Percentiles rank a stretch among this genome's conserved stretches.
phyloP scores from a whole-genome alignment of 2,888 invertebrate genomes.

The Tetragnatha montana region DNA sequence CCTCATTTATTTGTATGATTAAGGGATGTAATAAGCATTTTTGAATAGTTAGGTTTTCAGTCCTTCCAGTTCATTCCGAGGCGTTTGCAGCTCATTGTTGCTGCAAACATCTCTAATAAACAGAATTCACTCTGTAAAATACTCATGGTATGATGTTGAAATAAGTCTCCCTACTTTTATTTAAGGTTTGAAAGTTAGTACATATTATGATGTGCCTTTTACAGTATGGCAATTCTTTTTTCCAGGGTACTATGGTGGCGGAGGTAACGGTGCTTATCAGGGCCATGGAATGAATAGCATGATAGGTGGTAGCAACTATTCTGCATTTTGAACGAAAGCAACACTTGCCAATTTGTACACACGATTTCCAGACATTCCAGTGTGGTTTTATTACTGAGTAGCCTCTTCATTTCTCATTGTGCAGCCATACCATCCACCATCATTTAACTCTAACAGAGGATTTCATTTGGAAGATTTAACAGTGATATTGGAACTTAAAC shows the following conservation, averaged over 20 bases:
- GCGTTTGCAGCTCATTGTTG: too few species aligned
- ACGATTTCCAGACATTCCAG: constrained; percentile 58
- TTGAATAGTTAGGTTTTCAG: too few species aligned
- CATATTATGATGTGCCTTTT: too few species aligned
- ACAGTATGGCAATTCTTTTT: neutral
- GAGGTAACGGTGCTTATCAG: constrained; percentile 61
- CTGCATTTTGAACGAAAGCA: constrained; percentile 57
- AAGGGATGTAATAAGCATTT: too few species aligned
- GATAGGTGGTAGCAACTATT: constrained; percentile 70
- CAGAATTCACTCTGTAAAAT: too few species aligned
- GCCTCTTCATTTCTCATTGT: constrained; percentile 15
- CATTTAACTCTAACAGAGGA: neutral
- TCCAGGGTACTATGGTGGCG: constrained; percentile 57
- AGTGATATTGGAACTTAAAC: neutral
- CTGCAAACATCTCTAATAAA: too few species aligned
- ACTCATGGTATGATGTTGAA: too few species aligned
- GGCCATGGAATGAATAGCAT: constrained; percentile 66
- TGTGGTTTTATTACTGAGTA: constrained; percentile 49
- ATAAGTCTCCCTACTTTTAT: too few species aligned
- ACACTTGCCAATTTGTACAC: constrained; percentile 29
- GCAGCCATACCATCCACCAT: constrained; percentile 36
- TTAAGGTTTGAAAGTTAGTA: too few species aligned
- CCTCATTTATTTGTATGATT: too few species aligned
- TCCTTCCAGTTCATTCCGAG: too few species aligned
- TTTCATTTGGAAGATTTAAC: neutral